These are phyloP conservation scores for Diaprepes abbreviatus DNA, from an alignment of 2,888 invertebrate species.

Conservation along the genomic window DNA sequence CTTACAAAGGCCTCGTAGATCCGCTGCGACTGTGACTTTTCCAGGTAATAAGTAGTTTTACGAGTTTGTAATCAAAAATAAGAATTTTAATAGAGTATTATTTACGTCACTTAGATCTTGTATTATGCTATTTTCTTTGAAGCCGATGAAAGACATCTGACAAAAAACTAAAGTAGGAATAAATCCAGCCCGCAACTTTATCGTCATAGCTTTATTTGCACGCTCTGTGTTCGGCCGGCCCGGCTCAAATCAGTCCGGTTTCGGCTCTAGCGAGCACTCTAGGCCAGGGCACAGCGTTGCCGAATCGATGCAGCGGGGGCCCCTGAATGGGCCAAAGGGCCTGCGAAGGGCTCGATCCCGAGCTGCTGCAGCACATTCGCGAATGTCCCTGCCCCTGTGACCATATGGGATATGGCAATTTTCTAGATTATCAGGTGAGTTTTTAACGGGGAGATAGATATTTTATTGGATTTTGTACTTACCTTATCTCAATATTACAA, in stretches of 20 bases:
- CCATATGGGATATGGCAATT: conserved; percentile 95
- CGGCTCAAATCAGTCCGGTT: conserved; percentile 32
- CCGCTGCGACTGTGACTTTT: too few relatives aligned
- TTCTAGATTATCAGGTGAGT: conserved; percentile 88
- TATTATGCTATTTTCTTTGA: too few relatives aligned
- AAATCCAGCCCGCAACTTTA: conserved; percentile 16
- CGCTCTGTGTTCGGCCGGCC: background rate
- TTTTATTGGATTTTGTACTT: too few relatives aligned
- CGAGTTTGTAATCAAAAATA: too few relatives aligned
- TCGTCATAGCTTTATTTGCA: background rate
- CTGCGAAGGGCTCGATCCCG: conserved; percentile 71
- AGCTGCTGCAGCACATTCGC: conserved; percentile 90
- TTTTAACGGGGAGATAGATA: too few relatives aligned
- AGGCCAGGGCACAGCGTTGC: conserved; percentile 36
- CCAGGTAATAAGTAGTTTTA: too few relatives aligned
- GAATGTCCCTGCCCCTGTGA: conserved; percentile 92
- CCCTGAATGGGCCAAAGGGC: conserved; percentile 67
- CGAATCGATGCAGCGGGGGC: conserved; percentile 48
- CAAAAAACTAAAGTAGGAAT: too few relatives aligned
- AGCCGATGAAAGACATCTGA: too few relatives aligned
- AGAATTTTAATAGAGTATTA: too few relatives aligned
- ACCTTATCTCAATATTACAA: too few relatives aligned
- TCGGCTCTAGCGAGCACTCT: conserved; percentile 40
- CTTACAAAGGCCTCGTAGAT: too few relatives aligned
- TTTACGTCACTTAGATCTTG: too few relatives aligned